Evolutionary conservation across 2,888 invertebrate genomes (phyloP), one percentile per base, ranked within the genome.

Genomic region (Hypolimnas misippus): DNA sequence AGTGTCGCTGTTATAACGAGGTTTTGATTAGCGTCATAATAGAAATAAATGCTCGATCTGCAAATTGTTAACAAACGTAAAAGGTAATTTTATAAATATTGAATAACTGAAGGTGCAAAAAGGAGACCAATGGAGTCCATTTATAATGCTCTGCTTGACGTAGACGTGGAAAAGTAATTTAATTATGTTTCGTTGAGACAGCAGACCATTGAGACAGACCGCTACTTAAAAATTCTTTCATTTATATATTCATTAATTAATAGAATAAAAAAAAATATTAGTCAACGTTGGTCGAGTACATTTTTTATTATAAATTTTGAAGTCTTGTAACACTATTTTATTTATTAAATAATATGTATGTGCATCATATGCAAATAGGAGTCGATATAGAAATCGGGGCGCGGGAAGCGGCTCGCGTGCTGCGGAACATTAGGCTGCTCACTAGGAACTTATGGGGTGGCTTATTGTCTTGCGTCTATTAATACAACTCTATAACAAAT

Each of bases 401-500:
- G 78, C 65, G 68, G 51, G 42, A 33, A 38, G 55, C 58, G 57
- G 78, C 68, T 90, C 81, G 90, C 90, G 90, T 90, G 90, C 81
- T 76, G 75, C 68, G 76, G 73, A 76, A 84, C 87, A 89, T 89
- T 90, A 89, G 82, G 77, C 77, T 76, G 76, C 79, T 80, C 81
- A 79, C 85, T 82, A 78, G 77, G 73, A 83, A 82, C 80, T 82
- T 79, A 78, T 78, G 83, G 85, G 89, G 83, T 86, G 82, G 83
- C 86, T 84, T 88, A 87, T 88, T 90, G 89, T 90, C 89, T 89
- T 83, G 84, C 81, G 79, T 86, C 88, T 89, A 89, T 88, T 89
- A 70, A 73, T 74, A 73, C 67, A 62, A 54, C 66, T 71, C 67
- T 88, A 85, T 84, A 76, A 80, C 74, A 79, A 87, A 87, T 87